Percentiles rank a stretch among this genome's conserved stretches.
phyloP scores from a whole-genome alignment of 1,140 invertebrate species.

The Drusus annulatus region DNA sequence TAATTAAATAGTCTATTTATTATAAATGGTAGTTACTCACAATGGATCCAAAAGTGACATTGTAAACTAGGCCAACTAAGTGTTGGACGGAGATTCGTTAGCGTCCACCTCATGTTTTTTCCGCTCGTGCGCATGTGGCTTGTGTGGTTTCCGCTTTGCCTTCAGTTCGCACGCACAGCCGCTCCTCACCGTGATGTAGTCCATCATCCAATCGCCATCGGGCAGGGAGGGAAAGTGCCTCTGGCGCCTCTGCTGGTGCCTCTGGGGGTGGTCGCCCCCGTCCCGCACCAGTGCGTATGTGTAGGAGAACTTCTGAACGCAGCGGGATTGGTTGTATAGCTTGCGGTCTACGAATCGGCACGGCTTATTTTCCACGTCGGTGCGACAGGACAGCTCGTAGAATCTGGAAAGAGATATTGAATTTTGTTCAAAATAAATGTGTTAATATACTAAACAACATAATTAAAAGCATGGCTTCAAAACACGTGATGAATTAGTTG shows the following conservation, averaged over 20 bases:
- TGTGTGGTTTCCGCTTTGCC: slow-evolving; percentile 24
- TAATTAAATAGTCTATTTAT: too few species aligned
- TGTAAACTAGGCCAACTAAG: slow-evolving; percentile 31
- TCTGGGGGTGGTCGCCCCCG: slow-evolving; percentile 61
- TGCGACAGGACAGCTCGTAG: slow-evolving; percentile 85
- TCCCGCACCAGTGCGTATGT: slow-evolving; percentile 85
- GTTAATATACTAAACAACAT: neutral
- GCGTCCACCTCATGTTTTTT: slow-evolving; percentile 8
- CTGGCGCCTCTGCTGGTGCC: slow-evolving; percentile 65
- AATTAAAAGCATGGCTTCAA: neutral
- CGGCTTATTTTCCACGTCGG: slow-evolving; percentile 79
- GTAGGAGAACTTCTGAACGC: slow-evolving; percentile 88
- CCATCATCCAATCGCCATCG: slow-evolving; percentile 79
- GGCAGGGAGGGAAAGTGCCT: slow-evolving; percentile 64
- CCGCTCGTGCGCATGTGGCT: slow-evolving; percentile 11
- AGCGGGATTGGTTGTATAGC: slow-evolving; percentile 79
- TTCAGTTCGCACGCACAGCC: slow-evolving; percentile 86
- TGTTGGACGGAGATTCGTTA: slow-evolving; percentile 31
- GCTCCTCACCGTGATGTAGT: slow-evolving; percentile 86
- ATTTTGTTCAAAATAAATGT: too few species aligned
- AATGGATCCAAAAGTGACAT: slow-evolving; percentile 35
- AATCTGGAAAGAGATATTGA: slow-evolving; percentile 71
- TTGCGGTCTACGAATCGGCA: slow-evolving; percentile 83
- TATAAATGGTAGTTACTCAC: neutral
- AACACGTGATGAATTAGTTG: too few species aligned